Base-by-base conservation (phyloP, 2,888 invertebrate genomes). In the Merodon equestris region DNA sequence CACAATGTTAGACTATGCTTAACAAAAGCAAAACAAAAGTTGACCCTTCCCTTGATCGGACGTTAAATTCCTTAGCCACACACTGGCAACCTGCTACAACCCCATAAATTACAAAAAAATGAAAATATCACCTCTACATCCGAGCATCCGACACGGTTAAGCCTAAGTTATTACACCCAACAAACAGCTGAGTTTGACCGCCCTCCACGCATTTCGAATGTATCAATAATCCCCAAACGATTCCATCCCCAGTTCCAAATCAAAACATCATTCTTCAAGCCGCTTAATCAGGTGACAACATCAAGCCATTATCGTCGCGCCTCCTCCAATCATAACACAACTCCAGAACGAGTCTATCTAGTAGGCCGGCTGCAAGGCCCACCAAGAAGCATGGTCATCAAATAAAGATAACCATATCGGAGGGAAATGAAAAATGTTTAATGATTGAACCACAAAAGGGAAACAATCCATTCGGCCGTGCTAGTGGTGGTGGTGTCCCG, bases 241-340 rank as follows among this genome's bases (percentile, higher is more conserved):
- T 42, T 36, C 53, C 40, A 51, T 18, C 56, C 58, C 67, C 48
- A 15, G 17, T 18, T 56, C 47, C 74, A 56, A 74, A 74, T 74
- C 68, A 79, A 74, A 79, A 70, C 15, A 54, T 58, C 42, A 74
- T 79, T 74, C 60, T 44, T 74, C 79, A 79, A 56, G 40, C 64
- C 50, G 56, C 70, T 50, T 79, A 79, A 79, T 79, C 79, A 79
- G 79, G 79, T 79, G 79, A 74, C 79, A 79, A 74, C 79, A 79
- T 74, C 68, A 56, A 50, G 56, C 64, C 60, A 74, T 44, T 70
- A 58, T 74, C 74, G 70, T 27, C 44, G 57, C 51, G 60, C 60
- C 66, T 64, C 64, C 64, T 64, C 64, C 64, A 50, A 51, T 76
- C 76, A 60, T 53, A 79, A 57, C 57, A 77, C 34, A 51, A 57